Percentiles rank a stretch among this genome's conserved stretches.
phyloP scores from a whole-genome alignment of 2,113 vertebrate genomes.

The Machaerirhynchus nigripectus region DNA sequence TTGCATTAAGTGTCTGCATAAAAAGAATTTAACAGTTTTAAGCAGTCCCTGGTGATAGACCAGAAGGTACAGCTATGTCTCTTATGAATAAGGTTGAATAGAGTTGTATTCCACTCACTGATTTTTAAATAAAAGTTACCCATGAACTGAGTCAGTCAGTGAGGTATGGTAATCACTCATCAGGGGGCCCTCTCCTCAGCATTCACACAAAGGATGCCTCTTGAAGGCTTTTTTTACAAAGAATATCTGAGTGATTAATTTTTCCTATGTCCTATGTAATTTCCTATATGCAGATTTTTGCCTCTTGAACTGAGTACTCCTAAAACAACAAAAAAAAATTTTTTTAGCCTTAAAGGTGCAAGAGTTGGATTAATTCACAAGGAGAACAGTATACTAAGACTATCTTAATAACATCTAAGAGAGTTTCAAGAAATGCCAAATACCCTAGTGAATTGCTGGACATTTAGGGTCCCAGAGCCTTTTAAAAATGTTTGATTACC shows the following conservation, averaged over 20 bases:
- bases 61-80: not conserved
- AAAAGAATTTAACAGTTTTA: not conserved
- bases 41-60: not conserved
- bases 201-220: not conserved
- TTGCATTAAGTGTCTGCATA: not conserved
- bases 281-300: not conserved
- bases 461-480: not conserved
- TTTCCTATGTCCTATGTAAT: not conserved
- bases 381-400: not conserved
- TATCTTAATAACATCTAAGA: not conserved
- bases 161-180: not conserved
- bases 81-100: not conserved
- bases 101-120: not conserved
- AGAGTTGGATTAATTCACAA: not conserved
- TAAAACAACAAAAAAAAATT: not conserved
- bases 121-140: not conserved
- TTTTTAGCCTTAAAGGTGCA: not conserved
- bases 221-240: not conserved
- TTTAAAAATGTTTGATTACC: not conserved
- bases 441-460: not conserved
- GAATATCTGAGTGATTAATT: not conserved
- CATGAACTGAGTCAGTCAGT: not conserved
- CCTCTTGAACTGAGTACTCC: not conserved
- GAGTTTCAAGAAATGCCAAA: not conserved
- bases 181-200: not conserved